These are phyloP conservation scores for Lydus trimaculatus DNA, from an alignment of 2,888 invertebrate species.

Conservation along the genomic window DNA sequence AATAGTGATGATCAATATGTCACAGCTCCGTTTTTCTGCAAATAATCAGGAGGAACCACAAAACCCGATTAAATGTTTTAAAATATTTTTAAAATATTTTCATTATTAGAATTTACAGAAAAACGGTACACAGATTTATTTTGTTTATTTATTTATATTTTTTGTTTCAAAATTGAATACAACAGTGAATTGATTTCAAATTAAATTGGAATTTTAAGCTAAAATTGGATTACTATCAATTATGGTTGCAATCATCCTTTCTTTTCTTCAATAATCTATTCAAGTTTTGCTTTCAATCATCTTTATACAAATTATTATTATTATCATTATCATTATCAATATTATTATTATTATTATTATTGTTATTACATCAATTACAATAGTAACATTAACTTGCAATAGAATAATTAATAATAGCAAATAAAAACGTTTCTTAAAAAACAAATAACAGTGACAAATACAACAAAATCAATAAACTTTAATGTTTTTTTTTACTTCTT, in stretches of 20 bases:
- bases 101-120: neutral
- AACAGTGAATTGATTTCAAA: conserved; percentile 24
- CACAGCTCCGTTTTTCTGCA: conserved; percentile 25
- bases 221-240: conserved; percentile 26
- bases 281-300: conserved; percentile 43
- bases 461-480: conserved; percentile 33
- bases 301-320: conserved; percentile 52
- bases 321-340: conserved; percentile 9
- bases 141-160: neutral
- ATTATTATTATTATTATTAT: conserved; percentile 19
- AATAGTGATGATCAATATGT: conserved; percentile 40
- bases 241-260: conserved; percentile 20
- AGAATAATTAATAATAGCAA: conserved; percentile 33
- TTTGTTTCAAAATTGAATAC: conserved; percentile 12
- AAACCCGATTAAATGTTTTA: conserved; percentile 39
- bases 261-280: conserved; percentile 24
- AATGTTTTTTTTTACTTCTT: too few species aligned
- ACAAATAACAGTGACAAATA: conserved; percentile 50
- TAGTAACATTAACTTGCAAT: conserved; percentile 53
- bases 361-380: conserved; percentile 3
- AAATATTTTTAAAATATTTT: neutral
- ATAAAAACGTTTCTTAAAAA: conserved; percentile 33
- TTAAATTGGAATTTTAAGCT: conserved; percentile 25
- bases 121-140: neutral
- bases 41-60: conserved; percentile 50